These are phyloP conservation scores for Montifringilla adamsi DNA, from an alignment of 2,113 vertebrate species.

Conservation along the genomic window DNA sequence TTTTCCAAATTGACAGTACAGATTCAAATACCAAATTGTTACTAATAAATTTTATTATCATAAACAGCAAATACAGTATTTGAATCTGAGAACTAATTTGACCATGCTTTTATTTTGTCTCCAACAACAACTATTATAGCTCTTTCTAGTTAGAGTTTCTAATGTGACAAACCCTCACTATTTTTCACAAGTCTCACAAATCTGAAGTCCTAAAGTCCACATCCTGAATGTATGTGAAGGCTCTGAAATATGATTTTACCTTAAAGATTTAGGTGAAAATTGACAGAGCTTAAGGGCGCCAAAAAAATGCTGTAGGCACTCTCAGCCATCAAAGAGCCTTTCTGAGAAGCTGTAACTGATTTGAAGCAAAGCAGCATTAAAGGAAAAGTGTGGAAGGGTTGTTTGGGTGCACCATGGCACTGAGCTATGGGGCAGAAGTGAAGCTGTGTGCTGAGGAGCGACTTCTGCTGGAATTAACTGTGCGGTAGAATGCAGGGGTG, in stretches of 20 bases:
- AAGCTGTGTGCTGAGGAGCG: not conserved
- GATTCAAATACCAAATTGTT: not conserved
- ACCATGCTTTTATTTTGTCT: not conserved
- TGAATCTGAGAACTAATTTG: not conserved
- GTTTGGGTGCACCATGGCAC: not conserved
- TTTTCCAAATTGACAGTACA: not conserved
- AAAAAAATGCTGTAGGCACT: not conserved
- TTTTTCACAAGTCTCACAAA: not conserved
- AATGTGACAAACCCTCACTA: not conserved
- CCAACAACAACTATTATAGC: not conserved
- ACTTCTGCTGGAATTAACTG: not conserved
- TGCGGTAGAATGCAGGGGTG: not conserved
- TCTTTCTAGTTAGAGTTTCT: not conserved
- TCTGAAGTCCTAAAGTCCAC: not conserved
- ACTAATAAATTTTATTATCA: not conserved
- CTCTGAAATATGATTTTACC: not conserved
- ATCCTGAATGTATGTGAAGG: not conserved
- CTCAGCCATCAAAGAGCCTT: not conserved
- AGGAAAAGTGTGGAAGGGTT: not conserved
- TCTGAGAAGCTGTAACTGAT: not conserved
- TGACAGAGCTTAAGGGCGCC: not conserved
- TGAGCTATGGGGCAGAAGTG: not conserved
- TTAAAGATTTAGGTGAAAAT: slow-evolving; percentile 1
- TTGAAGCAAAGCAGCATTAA: not conserved
- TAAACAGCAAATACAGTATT: not conserved